phyloP scores from a whole-genome alignment of 2,888 invertebrate genomes.

The Nesidiocoris tenuis region DNA sequence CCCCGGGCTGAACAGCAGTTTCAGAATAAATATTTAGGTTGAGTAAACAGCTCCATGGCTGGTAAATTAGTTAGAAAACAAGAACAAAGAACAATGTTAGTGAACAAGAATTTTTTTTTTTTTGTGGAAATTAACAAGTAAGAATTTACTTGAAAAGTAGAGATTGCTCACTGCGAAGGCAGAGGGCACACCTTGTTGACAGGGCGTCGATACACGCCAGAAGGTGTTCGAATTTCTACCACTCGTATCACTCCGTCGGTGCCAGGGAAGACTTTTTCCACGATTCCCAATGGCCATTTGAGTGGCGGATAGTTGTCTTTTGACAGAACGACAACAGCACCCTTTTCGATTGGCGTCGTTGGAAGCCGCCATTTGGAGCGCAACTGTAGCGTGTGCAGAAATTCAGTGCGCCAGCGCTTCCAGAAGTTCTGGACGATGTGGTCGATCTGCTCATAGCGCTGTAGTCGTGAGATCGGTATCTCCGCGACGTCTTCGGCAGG shows the following conservation, averaged over 20 bases:
- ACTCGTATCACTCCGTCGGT: slow-evolving; percentile 7
- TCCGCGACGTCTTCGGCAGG: neutral
- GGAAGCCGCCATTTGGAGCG: neutral
- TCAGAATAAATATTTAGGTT: too few species aligned
- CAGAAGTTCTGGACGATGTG: slow-evolving; percentile 7
- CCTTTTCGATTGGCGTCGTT: neutral
- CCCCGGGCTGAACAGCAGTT: too few species aligned
- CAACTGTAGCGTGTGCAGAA: slow-evolving; percentile 7
- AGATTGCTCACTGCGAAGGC: neutral
- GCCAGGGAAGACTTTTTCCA: neutral
- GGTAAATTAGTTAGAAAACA: too few species aligned
- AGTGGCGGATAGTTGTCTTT: neutral
- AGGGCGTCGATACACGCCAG: neutral
- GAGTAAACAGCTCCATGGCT: too few species aligned
- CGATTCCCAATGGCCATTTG: slow-evolving; percentile 11
- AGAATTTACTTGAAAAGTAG: too few species aligned
- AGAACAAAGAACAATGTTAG: too few species aligned
- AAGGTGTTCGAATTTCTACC: neutral
- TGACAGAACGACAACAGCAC: slow-evolving; percentile 1
- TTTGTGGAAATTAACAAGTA: too few species aligned
- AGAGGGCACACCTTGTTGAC: neutral
- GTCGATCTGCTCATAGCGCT: neutral
- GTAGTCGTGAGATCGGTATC: neutral
- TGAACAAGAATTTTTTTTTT: too few species aligned
- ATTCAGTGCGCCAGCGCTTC: slow-evolving; percentile 1